Evolutionary conservation across 1,140 invertebrate species (phyloP).

Genomic region (Eurosta solidaginis): DNA sequence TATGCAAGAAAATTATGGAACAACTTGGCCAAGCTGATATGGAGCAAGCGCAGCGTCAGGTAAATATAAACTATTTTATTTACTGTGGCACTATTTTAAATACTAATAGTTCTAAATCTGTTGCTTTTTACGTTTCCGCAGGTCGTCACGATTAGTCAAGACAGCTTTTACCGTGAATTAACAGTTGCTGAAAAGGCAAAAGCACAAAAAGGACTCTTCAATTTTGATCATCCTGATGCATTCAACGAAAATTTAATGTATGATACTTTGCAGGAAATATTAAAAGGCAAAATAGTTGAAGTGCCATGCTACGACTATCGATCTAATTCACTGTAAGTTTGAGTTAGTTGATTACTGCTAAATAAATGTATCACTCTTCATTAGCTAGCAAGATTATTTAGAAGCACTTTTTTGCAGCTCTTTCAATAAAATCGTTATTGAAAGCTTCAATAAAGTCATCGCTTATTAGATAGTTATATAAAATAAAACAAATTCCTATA

Average conservation of each 20-base stretch:
- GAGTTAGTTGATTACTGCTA: background rate
- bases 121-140: conserved; percentile 4
- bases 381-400: too few species aligned
- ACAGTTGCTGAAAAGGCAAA: conserved; percentile 77
- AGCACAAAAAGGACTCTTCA: conserved; percentile 90
- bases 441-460: too few species aligned
- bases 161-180: conserved; percentile 92
- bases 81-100: background rate
- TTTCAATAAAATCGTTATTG: too few species aligned
- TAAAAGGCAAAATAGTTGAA: conserved; percentile 81
- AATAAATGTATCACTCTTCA: too few species aligned
- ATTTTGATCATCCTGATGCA: conserved; percentile 97
- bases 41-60: conserved; percentile 85
- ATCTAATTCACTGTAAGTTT: conserved; percentile 76
- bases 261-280: conserved; percentile 78
- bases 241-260: conserved; percentile 85
- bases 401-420: too few species aligned
- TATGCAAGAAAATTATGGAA: conserved; percentile 95
- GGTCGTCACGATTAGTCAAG: conserved; percentile 87
- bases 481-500: too few species aligned
- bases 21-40: conserved; percentile 89
- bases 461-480: too few species aligned
- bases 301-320: conserved; percentile 92
- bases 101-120: background rate
- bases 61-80: conserved; percentile 57